phyloP scores from a whole-genome alignment of 2,888 invertebrate species.

The Meta bourneti region DNA sequence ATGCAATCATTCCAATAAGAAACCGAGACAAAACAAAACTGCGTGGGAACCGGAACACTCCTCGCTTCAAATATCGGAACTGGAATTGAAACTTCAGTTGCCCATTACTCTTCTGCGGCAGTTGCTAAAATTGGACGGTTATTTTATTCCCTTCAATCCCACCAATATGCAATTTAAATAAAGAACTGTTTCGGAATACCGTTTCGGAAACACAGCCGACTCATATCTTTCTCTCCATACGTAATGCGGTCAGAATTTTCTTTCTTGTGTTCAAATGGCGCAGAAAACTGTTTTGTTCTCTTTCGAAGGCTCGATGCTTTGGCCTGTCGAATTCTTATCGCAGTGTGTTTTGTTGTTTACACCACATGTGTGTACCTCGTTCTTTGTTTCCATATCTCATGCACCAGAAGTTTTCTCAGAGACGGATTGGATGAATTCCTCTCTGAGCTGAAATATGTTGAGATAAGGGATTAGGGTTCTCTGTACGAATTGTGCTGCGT shows the following conservation, averaged over 20 bases:
- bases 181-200: not conserved
- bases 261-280: not conserved
- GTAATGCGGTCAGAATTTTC: not conserved
- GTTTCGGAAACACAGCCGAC: not conserved
- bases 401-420: not conserved
- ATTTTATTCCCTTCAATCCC: not conserved
- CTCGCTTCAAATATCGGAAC: not conserved
- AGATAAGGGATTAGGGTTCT: not conserved
- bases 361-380: not conserved
- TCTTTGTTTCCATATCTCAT: not conserved
- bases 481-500: too few species aligned
- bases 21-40: not conserved
- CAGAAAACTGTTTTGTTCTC: not conserved
- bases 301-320: not conserved
- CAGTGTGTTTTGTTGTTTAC: not conserved
- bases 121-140: not conserved
- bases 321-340: not conserved
- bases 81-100: not conserved
- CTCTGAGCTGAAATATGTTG: not conserved
- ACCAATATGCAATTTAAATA: not conserved
- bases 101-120: not conserved
- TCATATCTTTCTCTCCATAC: not conserved
- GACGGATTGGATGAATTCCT: not conserved
- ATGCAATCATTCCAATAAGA: not conserved
- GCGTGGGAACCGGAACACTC: not conserved